Evolutionary conservation across 2,888 invertebrate genomes (phyloP), one percentile per base, ranked within the genome.

Genomic region (Nemoura dubitans): DNA sequence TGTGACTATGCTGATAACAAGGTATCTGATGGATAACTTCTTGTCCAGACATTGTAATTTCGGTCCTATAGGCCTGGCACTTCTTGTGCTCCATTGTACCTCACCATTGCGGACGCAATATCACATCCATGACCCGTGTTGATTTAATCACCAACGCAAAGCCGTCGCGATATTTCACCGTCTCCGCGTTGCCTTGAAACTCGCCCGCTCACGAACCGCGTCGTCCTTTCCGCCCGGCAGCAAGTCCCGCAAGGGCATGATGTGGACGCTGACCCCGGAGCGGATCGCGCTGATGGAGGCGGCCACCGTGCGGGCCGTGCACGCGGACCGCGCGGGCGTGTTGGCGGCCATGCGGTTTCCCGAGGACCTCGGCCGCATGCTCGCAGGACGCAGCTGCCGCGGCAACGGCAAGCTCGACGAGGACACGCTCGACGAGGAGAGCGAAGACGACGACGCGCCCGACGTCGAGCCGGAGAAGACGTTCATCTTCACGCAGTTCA

Each of bases 261-360:
- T 21, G 78, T 78, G 78, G 78, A 25, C 28, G 0, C 0, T 78
- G 78, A 25, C 25, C 27, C 26, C 78, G 0, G 78, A 78, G 5
- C 26, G 78, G 25, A 7, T 78, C 10, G 78, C 5, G 25, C 26
- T 2, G 26, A 78, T 78, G 78, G 78, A 78, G 27, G 0, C 25
- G 21, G 26, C 2, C 6, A 14, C 25, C 21, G 14, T 6, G 14
- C 25, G 25, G 27, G 27, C 7, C 0, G n/a, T 78, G 27, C 3
- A 1, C 0, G 3, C 16, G 25, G 90, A 0, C 90, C 90, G 0
- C 6, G 27, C n/a, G 28, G 28, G 29, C 30, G 21, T 59, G 6
- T 14, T 59, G 16, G 59, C 59, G 59, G 3, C 3, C 21, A 28
- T 86, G 25, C 27, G 27, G 16, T 83, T 26, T 21, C 84, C 78